These are phyloP conservation scores for Acanthosepion lycidas DNA, from an alignment of 2,888 invertebrate genomes.

Conservation along the genomic window DNA sequence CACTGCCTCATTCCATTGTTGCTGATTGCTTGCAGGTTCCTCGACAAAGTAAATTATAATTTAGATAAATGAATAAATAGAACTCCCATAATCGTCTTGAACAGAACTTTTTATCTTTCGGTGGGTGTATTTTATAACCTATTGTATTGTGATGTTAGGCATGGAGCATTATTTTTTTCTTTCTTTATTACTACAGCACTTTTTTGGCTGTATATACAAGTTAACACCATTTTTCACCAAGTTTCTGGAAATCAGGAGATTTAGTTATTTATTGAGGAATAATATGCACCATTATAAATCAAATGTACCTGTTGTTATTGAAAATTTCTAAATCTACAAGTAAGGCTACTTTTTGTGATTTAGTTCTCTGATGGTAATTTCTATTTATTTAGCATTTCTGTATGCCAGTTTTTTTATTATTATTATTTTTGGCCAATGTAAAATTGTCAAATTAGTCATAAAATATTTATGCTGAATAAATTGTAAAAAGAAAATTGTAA, in stretches of 20 bases:
- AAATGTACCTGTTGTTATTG: too few relatives aligned
- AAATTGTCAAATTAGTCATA: too few relatives aligned
- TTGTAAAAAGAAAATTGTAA: too few relatives aligned
- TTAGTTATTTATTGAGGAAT: too few relatives aligned
- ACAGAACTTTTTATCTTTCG: neutral
- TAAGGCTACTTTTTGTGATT: too few relatives aligned
- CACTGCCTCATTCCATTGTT: neutral
- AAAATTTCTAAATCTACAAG: too few relatives aligned
- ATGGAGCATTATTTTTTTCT: neutral
- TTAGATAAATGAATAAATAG: neutral
- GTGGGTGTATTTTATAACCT: neutral
- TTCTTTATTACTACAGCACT: neutral
- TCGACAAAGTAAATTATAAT: neutral
- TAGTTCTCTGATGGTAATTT: too few relatives aligned
- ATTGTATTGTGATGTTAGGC: neutral
- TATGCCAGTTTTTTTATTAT: too few relatives aligned
- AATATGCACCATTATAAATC: too few relatives aligned
- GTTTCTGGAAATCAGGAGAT: neutral
- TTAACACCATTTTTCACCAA: neutral
- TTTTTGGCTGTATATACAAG: neutral
- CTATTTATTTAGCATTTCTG: too few relatives aligned
- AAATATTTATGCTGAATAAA: too few relatives aligned
- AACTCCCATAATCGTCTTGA: neutral
- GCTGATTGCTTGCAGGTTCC: neutral
- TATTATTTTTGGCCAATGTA: too few relatives aligned